Percentiles rank a stretch among this genome's conserved stretches.
Conservation (phyloP, 2,797 vertebrate species). For the Onychomys leucogaster region DNA sequence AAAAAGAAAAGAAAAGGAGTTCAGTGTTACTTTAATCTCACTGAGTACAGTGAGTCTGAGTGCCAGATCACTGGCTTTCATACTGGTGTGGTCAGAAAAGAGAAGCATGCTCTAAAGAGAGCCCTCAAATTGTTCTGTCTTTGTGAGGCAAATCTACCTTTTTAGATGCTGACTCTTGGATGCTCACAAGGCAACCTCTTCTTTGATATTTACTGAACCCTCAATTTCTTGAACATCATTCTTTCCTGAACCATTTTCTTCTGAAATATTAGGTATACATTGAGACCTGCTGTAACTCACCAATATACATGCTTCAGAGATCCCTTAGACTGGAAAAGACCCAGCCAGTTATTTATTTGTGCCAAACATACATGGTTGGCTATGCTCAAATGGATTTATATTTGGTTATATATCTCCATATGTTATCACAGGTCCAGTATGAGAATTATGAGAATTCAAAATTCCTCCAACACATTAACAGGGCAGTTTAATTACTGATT, state of each 20-base stretch:
- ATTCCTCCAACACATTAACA: background rate
- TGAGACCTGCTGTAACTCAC: background rate
- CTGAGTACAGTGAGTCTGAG: background rate
- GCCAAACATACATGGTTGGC: background rate
- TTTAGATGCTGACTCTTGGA: background rate
- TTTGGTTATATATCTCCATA: background rate
- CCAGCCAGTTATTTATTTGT: background rate
- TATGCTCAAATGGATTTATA: background rate
- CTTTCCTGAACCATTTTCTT: background rate
- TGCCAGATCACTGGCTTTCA: background rate
- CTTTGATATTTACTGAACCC: background rate
- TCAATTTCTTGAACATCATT: background rate
- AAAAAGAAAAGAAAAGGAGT: background rate
- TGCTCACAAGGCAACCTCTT: background rate
- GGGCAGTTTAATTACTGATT: background rate
- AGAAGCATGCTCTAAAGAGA: background rate
- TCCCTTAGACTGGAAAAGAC: background rate
- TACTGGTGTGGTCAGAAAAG: background rate
- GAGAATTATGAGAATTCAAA: background rate
- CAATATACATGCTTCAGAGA: background rate
- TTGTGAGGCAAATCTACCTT: background rate
- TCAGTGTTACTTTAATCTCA: slow-evolving; percentile 4
- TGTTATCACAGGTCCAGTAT: background rate
- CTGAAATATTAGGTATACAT: background rate
- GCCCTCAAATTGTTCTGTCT: background rate